These are phyloP conservation scores for Rhinophrynus dorsalis DNA, from an alignment of 2,797 vertebrate species.

Conservation along the genomic window DNA sequence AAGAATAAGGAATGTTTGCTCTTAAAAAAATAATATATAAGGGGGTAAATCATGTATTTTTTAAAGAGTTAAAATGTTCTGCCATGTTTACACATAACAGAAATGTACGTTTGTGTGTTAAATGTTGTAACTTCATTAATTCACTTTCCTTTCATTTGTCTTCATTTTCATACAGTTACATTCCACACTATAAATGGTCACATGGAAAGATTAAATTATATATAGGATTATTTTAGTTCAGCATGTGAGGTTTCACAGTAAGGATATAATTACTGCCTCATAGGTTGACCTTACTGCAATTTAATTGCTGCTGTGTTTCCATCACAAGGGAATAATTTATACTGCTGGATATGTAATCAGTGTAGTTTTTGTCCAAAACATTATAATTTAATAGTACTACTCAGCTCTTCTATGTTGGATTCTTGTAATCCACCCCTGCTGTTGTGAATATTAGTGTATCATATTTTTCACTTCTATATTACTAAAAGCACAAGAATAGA, in stretches of 20 bases:
- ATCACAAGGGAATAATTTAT: background rate
- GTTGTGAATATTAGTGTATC: no score
- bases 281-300: background rate
- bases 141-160: conserved; percentile 12
- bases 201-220: background rate
- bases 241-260: background rate
- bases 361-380: no score
- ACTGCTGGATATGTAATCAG: no score
- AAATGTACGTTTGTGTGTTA: no score
- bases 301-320: background rate
- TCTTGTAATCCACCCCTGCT: no score
- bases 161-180: conserved; percentile 21
- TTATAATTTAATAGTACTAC: no score
- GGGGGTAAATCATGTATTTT: no score
- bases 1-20: no score
- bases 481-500: background rate
- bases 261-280: background rate
- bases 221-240: background rate
- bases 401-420: no score
- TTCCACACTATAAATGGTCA: conserved; percentile 18
- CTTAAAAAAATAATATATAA: no score
- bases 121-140: conserved; percentile 24
- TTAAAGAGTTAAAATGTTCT: no score
- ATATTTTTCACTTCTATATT: background rate
- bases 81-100: no score